Base-by-base conservation (phyloP, 2,797 vertebrate species). In the Limosa lapponica region DNA sequence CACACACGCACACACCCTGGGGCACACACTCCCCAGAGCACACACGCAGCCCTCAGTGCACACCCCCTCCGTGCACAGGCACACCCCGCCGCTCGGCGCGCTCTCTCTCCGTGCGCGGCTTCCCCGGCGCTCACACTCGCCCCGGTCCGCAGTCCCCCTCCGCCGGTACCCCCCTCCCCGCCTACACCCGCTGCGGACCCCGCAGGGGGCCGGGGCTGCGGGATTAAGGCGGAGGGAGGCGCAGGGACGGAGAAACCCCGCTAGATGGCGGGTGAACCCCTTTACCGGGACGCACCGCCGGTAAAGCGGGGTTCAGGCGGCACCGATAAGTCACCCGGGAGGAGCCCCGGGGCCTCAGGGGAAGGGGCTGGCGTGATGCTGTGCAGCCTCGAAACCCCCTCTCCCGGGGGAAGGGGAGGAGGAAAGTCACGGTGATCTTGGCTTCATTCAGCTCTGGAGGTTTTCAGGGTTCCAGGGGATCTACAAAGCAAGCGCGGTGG, bases 271-370 rank as follows among this genome's bases (percentile, higher is more conserved):
- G 64, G 72, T 8, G 75, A 65, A 8, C 0, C 39, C 2, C 52
- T n/a, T n/a, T n/a, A n/a, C n/a, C n/a, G n/a, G n/a, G n/a, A n/a
- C n/a, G 7, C 41, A 5, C 22, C 10, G 55, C 69, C 2, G 34
- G 24, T 4, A 3, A 7, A 4, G 11, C 13, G 43, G 25, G 44
- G 25, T 5, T 4, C 23, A 0, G 11, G 59, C 1, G 43, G 15
- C 66, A 15, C 30, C 25, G 10, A 6, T 17, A 34, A 51, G 16
- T 3, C 32, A 2, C 3, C 62, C 58, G 25, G 11, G 41, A 34
- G 82, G 22, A 73, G 55, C 39, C 18, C 44, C 20, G 49, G 6
- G 25, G 8, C 1, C 34, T 34, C 44, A 8, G 36, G 39, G 8
- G 32, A 65, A 65, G 36, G 49, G 43, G 14, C 5, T 8, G 65